Evolutionary conservation across 2,113 vertebrate species (phyloP), one percentile per base, ranked within the genome.

Genomic region (Perca schrenkii): DNA sequence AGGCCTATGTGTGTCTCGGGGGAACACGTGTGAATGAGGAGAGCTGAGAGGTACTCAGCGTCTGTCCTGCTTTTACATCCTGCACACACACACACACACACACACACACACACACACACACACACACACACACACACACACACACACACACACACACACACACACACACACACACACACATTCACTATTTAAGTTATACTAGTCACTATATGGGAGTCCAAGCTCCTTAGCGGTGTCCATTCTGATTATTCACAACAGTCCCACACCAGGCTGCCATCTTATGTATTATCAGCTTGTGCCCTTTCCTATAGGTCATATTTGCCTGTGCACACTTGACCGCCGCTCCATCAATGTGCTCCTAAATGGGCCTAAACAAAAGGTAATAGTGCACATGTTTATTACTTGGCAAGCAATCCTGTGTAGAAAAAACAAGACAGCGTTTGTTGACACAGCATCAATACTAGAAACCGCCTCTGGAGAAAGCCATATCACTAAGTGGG

Each of bases 21-120:
- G 88, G 92, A 92, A 34, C 52, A n/a, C 64, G 78, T 71, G 68
- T 74, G 90, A 88, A 89, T 85, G 77, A 85, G 82, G 63, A 86
- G 70, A 91, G 88, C 81, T 82, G 87, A 88, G 88, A 93, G 86
- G 83, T 88, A 88, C 86, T 90, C 74, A 64, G 89, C 34, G 2
- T 74, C 65, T 90, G 86, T 88, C 86, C 92, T 88, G 85, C 82
- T 90, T 91, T 89, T 60, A 81, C 77, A 87, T 82, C 64, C 66
- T n/a, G 43, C 74, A 43, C 15, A 36, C 28, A 65, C 54, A 64
- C 69, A 74, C 62, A 65, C 62, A 63, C 61, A 36, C 40, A 50
- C 63, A 62, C 53, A 76, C 58, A 58, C 53, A 71, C 70, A 61
- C 49, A 62, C 67, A 2, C 8, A 6, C 14, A 77, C 47, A 74